A percentile compares a stretch with the other conserved stretches of the same genome.
Conservation (phyloP, 2,888 invertebrate genomes). For the Clitarchus hookeri region DNA sequence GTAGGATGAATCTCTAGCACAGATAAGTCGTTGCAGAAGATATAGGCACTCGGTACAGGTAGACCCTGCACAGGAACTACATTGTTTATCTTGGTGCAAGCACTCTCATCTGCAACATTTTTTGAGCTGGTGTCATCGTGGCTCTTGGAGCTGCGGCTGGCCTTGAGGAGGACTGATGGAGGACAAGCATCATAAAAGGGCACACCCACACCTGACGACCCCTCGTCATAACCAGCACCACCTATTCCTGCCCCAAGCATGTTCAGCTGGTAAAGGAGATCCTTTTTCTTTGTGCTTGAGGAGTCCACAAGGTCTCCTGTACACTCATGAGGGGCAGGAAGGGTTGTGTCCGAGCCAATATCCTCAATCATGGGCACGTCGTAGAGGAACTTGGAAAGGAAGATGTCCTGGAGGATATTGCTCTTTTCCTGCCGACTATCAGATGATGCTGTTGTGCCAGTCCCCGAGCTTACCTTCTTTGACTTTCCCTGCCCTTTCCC, state of each 20-base stretch:
- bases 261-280: constrained; percentile 44
- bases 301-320: constrained; percentile 46
- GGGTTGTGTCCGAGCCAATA: constrained; percentile 41
- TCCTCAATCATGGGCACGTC: constrained; percentile 54
- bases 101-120: constrained; percentile 46
- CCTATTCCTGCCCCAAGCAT: constrained; percentile 16
- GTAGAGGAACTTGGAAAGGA: constrained; percentile 52
- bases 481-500: constrained; percentile 34
- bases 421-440: constrained; percentile 52
- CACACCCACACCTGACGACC: constrained; percentile 31
- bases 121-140: constrained; percentile 28
- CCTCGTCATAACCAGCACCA: constrained; percentile 37
- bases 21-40: constrained; percentile 58
- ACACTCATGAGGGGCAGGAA: constrained; percentile 50
- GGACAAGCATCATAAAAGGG: constrained; percentile 39
- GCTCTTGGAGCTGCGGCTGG: constrained; percentile 35
- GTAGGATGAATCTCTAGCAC: constrained; percentile 70
- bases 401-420: constrained; percentile 52
- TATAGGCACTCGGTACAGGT: constrained; percentile 59
- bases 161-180: constrained; percentile 39
- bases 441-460: constrained; percentile 58
- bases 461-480: constrained; percentile 55
- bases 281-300: constrained; percentile 51
- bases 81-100: constrained; percentile 8
- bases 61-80: constrained; percentile 62